phyloP scores from a whole-genome alignment of 2,888 invertebrate genomes.

The Acronicta psi region DNA sequence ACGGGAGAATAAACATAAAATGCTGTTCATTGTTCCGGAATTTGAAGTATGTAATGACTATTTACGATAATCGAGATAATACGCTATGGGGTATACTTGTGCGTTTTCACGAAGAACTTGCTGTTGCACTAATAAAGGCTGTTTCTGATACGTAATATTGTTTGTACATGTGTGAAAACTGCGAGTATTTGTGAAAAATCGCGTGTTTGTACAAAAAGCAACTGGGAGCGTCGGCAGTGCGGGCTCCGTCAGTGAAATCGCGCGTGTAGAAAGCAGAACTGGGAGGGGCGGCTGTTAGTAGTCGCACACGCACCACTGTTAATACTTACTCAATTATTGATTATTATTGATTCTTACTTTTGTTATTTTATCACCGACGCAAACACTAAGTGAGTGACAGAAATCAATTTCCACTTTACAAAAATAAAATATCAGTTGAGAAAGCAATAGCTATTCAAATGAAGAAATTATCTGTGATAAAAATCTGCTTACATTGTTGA shows the following conservation, averaged over 20 bases:
- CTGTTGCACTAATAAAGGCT: slow-evolving; percentile 14
- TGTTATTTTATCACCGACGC: slow-evolving; percentile 37
- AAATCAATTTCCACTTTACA: slow-evolving; percentile 18
- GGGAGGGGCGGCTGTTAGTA: slow-evolving; percentile 73
- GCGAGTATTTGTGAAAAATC: slow-evolving; percentile 79
- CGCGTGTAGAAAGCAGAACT: slow-evolving; percentile 88
- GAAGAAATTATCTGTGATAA: too few species aligned
- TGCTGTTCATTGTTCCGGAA: slow-evolving; percentile 55
- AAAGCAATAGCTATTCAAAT: too few species aligned
- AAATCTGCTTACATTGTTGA: too few species aligned
- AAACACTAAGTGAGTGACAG: slow-evolving; percentile 9
- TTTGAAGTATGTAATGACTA: slow-evolving; percentile 43
- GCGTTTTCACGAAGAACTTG: slow-evolving; percentile 1
- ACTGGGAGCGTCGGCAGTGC: slow-evolving; percentile 50
- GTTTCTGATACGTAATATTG: slow-evolving; percentile 46
- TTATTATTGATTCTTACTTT: slow-evolving; percentile 54
- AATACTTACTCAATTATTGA: slow-evolving; percentile 63
- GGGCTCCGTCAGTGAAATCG: slow-evolving; percentile 84
- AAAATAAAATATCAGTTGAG: not conserved
- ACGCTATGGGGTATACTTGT: slow-evolving; percentile 2
- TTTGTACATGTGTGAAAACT: slow-evolving; percentile 69
- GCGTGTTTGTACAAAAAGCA: slow-evolving; percentile 74
- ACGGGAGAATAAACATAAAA: slow-evolving; percentile 60
- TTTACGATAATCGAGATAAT: slow-evolving; percentile 21
- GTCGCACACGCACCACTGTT: slow-evolving; percentile 72